A percentile compares a stretch with the other conserved stretches of the same genome.
Conservation (phyloP, 2,113 vertebrate genomes). For the Scopus umbretta region DNA sequence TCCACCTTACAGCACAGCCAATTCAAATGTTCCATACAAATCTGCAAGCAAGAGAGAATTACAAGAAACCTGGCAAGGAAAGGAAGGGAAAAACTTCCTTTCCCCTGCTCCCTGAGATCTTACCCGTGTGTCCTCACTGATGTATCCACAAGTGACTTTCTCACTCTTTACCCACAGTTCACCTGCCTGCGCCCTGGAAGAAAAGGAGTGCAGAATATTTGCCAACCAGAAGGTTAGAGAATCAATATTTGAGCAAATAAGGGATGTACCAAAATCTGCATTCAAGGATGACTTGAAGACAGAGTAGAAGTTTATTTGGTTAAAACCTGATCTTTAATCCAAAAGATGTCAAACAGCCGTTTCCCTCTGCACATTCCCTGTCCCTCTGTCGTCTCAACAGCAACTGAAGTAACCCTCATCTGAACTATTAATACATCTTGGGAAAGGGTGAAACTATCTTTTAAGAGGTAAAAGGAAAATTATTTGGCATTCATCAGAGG, state of each 20-base stretch:
- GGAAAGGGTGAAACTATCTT: neutral
- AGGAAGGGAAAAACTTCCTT: neutral
- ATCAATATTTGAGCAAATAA: neutral
- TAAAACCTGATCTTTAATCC: neutral
- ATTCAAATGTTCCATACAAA: neutral
- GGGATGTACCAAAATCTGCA: neutral
- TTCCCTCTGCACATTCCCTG: neutral
- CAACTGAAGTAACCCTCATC: neutral
- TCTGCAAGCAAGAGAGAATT: neutral
- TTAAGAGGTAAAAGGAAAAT: neutral
- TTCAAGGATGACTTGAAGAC: neutral
- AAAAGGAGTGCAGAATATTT: neutral
- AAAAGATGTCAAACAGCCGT: neutral
- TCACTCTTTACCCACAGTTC: slow-evolving; percentile 98
- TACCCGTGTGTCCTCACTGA: slow-evolving; percentile 95
- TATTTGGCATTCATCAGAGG: neutral
- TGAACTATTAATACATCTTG: neutral
- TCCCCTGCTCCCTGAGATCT: slow-evolving; percentile 9
- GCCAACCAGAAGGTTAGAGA: neutral
- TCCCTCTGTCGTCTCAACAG: neutral
- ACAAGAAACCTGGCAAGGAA: neutral
- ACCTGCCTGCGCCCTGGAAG: slow-evolving; percentile 91
- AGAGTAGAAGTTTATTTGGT: neutral
- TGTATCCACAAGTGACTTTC: slow-evolving; percentile 98
- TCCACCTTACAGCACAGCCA: neutral